phyloP scores from a whole-genome alignment of 1,140 invertebrate species.

The Thaumetopoea pityocampa region DNA sequence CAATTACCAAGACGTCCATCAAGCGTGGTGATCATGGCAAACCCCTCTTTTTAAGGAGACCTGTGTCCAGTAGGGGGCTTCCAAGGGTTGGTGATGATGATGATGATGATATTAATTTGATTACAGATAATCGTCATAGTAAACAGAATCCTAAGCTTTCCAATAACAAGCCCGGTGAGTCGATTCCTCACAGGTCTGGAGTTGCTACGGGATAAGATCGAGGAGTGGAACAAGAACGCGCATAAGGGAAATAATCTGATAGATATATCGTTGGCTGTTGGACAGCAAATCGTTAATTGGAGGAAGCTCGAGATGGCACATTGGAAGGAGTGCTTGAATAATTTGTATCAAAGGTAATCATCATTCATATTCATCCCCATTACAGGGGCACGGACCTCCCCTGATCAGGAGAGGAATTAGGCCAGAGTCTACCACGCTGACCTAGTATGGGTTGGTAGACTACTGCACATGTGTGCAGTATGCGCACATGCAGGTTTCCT shows the following conservation, averaged over 20 bases:
- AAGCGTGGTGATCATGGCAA: no score
- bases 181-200: conserved; percentile 94
- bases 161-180: conserved; percentile 88
- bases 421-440: no score
- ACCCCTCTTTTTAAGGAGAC: no score
- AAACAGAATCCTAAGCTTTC: conserved; percentile 86
- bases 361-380: no score
- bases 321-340: conserved; percentile 88
- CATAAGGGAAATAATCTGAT: conserved; percentile 90
- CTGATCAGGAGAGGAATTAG: no score
- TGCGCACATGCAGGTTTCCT: no score
- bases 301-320: conserved; percentile 91
- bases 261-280: conserved; percentile 82
- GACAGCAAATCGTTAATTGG: conserved; percentile 92
- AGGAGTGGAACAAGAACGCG: conserved; percentile 95
- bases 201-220: conserved; percentile 87
- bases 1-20: no score
- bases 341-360: conserved; percentile 74
- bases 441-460: no score
- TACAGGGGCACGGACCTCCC: no score
- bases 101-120: conserved; percentile 6
- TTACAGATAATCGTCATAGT: conserved; percentile 82
- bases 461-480: no score
- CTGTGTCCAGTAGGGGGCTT: no score
- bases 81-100: not conserved